Percentiles rank a stretch among this genome's conserved stretches.
Conservation (phyloP, 2,797 vertebrate genomes). For the Danionella dracula region DNA sequence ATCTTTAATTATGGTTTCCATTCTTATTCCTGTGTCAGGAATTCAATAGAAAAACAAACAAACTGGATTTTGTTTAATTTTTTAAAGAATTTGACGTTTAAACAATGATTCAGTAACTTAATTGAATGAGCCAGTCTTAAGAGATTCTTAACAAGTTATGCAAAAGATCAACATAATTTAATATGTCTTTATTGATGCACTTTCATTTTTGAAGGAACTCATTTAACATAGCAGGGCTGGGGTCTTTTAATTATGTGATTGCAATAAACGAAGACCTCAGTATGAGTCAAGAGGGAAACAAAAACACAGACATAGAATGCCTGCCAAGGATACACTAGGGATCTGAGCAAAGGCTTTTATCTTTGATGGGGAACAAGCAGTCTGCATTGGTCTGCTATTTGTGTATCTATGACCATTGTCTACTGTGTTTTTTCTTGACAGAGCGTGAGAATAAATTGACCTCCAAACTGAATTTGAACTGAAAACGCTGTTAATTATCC, state of each 20-base stretch:
- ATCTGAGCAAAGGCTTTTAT: not conserved
- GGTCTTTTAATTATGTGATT: constrained; percentile 5
- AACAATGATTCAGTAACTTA: too few relatives aligned
- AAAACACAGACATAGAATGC: not conserved
- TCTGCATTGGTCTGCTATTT: not conserved
- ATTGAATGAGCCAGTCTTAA: too few relatives aligned
- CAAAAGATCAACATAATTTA: too few relatives aligned
- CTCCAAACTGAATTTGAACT: not conserved
- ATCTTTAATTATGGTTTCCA: too few relatives aligned
- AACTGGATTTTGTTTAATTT: too few relatives aligned
- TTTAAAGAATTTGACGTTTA: too few relatives aligned
- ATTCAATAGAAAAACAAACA: too few relatives aligned
- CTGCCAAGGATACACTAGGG: not conserved
- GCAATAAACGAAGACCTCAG: not conserved
- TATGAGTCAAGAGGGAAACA: not conserved
- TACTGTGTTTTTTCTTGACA: not conserved
- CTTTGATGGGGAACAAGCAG: constrained; percentile 5
- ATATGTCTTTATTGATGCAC: not conserved
- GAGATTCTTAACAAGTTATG: too few relatives aligned
- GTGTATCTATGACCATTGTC: not conserved
- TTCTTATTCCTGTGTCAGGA: too few relatives aligned
- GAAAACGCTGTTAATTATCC: too few relatives aligned
- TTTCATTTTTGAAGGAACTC: not conserved
- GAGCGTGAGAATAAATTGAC: constrained; percentile 20
- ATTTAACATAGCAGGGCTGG: not conserved